Evolutionary conservation across 2,888 invertebrate genomes (phyloP), one percentile per base, ranked within the genome.

Genomic region (Dryomyza anilis): DNA sequence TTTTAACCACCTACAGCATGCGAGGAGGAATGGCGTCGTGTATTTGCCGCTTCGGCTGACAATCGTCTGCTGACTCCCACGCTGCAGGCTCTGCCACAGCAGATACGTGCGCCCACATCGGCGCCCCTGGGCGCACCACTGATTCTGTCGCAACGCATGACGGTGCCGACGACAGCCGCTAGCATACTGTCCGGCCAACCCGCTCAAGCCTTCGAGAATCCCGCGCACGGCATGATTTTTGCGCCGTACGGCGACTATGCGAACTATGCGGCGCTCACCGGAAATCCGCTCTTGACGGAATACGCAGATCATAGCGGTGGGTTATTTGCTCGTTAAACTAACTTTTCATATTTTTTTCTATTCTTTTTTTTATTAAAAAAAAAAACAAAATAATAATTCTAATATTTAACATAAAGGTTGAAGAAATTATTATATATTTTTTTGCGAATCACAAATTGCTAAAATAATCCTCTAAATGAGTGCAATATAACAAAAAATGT

Each of bases 251-350:
- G 90, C 63, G 95, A 95, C 82, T 95, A 94, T 85, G 92, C 91
- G 82, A 93, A 94, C 85, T 95, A 95, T 85, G 93, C 94, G 19
- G 93, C 95, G 67, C 86, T 94, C 77, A 87, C 87, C 67, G 89
- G 89, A 76, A 92, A 92, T 77, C 94, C 93, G 72, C 87, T 93
- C 75, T 89, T 93, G 83, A 89, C 92, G 72, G 91, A 93, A 84
- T 93, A 94, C 87, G 90, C 94, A 81, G 95, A 95, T 87, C 94
- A 95, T 89, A 91, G 94, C 89, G 95, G 95, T 95, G 95, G 94
- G 95, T 92, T 91, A 85, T 92, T 91, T 88, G 91, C 91, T 86
- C 90, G 91, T 87, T 91, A 89, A 50, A n/a, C 14, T 25, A 27
- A 50, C 23, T 25, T 50, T 27, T 27, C 48, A 48, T 48, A 14